A percentile compares a stretch with the other conserved stretches of the same genome.
Conservation (phyloP, 2,888 invertebrate species). For the Cheilosia vernalis region DNA sequence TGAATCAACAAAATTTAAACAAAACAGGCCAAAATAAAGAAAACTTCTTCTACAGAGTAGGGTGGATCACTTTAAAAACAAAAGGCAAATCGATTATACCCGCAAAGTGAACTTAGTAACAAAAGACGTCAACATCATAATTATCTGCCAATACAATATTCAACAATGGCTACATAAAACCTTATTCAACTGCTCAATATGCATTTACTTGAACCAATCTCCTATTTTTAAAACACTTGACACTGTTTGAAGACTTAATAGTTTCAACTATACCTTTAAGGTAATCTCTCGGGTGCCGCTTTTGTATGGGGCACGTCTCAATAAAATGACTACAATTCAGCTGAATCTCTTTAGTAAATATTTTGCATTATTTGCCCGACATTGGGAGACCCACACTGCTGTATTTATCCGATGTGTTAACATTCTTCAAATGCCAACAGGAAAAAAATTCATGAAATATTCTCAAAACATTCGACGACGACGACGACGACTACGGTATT, state of each 20-base stretch:
- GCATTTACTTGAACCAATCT: too few relatives aligned
- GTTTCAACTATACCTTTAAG: slow-evolving; percentile 14
- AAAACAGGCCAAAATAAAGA: too few relatives aligned
- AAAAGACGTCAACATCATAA: too few relatives aligned
- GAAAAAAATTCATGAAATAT: slow-evolving; percentile 32
- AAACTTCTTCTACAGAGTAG: too few relatives aligned
- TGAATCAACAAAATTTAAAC: too few relatives aligned
- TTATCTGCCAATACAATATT: too few relatives aligned
- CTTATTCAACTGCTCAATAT: too few relatives aligned
- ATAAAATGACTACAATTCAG: slow-evolving; percentile 14
- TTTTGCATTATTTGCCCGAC: slow-evolving; percentile 22
- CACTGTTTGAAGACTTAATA: slow-evolving; percentile 9
- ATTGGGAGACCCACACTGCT: neutral
- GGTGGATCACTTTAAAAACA: too few relatives aligned
- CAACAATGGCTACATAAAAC: too few relatives aligned
- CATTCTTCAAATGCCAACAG: slow-evolving; percentile 6
- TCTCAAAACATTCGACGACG: slow-evolving; percentile 21
- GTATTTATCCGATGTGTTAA: slow-evolving; percentile 9
- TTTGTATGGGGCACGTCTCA: neutral
- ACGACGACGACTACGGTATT: neutral
- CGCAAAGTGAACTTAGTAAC: too few relatives aligned
- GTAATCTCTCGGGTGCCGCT: neutral
- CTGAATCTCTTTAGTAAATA: slow-evolving; percentile 23
- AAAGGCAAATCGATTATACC: too few relatives aligned
- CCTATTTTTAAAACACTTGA: neutral